Conservation (phyloP, 2,888 invertebrate species). For the Tipula confusa region DNA sequence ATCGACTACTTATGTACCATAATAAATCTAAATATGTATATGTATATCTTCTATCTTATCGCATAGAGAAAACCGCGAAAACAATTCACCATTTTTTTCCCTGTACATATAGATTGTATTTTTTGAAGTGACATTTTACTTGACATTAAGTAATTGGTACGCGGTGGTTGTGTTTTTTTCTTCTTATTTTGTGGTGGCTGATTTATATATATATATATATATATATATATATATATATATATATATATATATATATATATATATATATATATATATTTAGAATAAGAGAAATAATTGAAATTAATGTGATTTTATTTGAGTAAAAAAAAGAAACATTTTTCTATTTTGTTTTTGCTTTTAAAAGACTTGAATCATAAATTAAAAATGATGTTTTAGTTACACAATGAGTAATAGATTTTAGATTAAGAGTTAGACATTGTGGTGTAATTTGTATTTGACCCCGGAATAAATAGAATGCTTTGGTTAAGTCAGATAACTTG, state of each 20-base stretch:
- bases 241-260: no score
- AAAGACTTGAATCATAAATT: not conserved
- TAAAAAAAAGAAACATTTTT: not conserved
- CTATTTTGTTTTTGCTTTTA: not conserved
- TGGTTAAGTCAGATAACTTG: not conserved
- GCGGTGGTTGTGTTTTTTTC: slow-evolving; percentile 1
- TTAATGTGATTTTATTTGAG: not conserved
- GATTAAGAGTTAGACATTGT: not conserved
- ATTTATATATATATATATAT: no score
- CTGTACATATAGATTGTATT: not conserved
- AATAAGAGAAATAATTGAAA: slow-evolving; percentile 20
- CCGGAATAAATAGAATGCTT: not conserved
- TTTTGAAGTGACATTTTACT: slow-evolving; percentile 25
- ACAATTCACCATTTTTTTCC: not conserved
- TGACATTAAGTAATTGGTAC: slow-evolving; percentile 25
- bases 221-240: no score
- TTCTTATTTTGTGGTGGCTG: not conserved
- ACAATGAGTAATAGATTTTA: not conserved
- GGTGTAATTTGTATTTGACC: not conserved
- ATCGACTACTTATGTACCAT: not conserved
- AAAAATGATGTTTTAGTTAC: not conserved
- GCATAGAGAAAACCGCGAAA: not conserved
- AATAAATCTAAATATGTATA: slow-evolving; percentile 21
- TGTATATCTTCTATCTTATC: not conserved
- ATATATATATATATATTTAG: no score